Percentiles rank a stretch among this genome's conserved stretches.
Conservation (phyloP, 2,113 vertebrate genomes). For the Dipodomys ordii region DNA sequence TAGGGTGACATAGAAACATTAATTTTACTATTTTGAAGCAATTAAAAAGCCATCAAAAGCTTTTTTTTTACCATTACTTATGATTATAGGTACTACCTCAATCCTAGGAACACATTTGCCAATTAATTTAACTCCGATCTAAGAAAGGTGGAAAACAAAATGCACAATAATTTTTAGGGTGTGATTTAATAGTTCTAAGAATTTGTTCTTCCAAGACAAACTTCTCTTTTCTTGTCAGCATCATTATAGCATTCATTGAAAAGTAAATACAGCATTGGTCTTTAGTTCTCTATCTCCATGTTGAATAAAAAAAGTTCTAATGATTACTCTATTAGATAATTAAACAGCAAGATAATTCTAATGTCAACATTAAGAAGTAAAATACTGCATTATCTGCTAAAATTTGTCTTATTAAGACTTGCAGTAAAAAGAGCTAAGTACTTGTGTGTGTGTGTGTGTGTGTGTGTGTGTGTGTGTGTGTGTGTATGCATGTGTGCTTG, state of each 20-base stretch:
- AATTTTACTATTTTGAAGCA: constrained; percentile 53
- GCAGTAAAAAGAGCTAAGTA: too few species aligned
- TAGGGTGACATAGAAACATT: constrained; percentile 7
- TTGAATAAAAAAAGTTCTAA: constrained; percentile 2
- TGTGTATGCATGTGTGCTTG: too few species aligned
- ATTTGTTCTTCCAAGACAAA: constrained; percentile 39
- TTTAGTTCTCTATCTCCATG: not conserved
- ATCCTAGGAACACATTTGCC: constrained; percentile 23
- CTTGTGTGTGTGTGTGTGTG: too few species aligned
- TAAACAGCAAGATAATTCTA: not conserved
- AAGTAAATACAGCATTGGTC: constrained; percentile 11
- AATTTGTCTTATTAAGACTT: not conserved
- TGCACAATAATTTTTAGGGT: not conserved
- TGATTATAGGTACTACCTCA: constrained; percentile 13
- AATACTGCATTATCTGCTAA: not conserved
- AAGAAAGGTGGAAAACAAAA: constrained; percentile 63
- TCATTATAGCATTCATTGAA: not conserved
- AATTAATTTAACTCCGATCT: constrained; percentile 52
- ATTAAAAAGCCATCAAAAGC: constrained; percentile 54
- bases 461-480: too few species aligned
- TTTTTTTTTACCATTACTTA: constrained; percentile 21
- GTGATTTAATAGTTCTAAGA: not conserved
- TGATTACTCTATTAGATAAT: constrained; percentile 26
- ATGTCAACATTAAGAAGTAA: not conserved
- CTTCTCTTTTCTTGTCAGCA: not conserved